A percentile compares a stretch with the other conserved stretches of the same genome.
Conservation (phyloP, 2,797 vertebrate genomes). For the Hyperoplus lanceolatus region DNA sequence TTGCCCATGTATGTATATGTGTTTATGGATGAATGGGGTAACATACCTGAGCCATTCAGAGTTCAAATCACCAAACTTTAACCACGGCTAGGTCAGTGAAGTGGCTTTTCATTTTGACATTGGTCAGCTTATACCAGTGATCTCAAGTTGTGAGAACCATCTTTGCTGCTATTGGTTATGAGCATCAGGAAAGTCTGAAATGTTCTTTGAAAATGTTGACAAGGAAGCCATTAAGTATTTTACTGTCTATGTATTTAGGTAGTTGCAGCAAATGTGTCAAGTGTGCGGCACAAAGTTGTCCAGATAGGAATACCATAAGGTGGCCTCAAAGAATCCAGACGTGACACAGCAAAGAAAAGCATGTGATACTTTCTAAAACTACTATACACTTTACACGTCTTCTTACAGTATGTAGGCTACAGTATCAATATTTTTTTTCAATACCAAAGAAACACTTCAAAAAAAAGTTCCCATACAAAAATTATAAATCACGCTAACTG, state of each 20-base stretch:
- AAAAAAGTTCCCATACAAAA: neutral
- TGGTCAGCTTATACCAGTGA: conserved; percentile 11
- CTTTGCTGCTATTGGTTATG: too few species aligned
- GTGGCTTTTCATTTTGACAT: neutral
- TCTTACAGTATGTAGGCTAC: too few species aligned
- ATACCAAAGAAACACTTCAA: too few species aligned
- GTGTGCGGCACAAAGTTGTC: neutral
- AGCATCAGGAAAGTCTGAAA: neutral
- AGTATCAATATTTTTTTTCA: too few species aligned
- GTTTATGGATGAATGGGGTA: neutral
- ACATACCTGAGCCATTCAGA: conserved; percentile 16
- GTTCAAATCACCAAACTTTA: conserved; percentile 13
- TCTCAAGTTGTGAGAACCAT: neutral
- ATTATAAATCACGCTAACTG: neutral
- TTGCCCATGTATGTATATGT: conserved; percentile 18
- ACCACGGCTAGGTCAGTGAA: neutral
- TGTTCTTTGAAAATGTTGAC: neutral
- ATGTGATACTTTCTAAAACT: neutral
- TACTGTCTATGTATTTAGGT: neutral
- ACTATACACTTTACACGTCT: neutral
- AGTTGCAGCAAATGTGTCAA: neutral
- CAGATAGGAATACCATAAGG: too few species aligned
- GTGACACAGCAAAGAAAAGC: neutral
- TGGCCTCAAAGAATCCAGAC: too few species aligned
- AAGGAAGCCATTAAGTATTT: too few species aligned